These are phyloP conservation scores for Zaprionus bogoriensis DNA, from an alignment of 2,888 invertebrate genomes.

Conservation along the genomic window DNA sequence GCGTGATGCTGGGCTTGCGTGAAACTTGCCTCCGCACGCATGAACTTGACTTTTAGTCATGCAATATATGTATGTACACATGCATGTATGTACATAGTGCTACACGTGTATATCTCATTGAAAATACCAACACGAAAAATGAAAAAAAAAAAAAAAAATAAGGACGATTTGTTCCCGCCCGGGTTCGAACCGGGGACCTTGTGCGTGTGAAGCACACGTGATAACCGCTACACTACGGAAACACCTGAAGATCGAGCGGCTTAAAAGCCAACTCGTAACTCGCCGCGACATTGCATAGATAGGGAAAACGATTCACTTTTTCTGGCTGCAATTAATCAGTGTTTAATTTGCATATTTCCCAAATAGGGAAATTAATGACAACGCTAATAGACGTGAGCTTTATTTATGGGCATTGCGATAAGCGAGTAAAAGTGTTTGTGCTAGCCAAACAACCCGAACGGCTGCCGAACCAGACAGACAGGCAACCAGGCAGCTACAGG, in stretches of 20 bases:
- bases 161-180: slow-evolving; percentile 76
- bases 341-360: slow-evolving; percentile 64
- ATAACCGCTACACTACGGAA: slow-evolving; percentile 83
- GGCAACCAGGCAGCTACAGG: neutral
- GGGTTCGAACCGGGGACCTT: slow-evolving; percentile 83
- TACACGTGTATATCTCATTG: slow-evolving; percentile 34
- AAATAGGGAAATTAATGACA: slow-evolving; percentile 57
- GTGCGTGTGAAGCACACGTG: slow-evolving; percentile 82
- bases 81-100: slow-evolving; percentile 3
- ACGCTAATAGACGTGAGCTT: slow-evolving; percentile 52
- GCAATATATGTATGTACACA: neutral
- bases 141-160: neutral
- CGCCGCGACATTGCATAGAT: slow-evolving; percentile 20
- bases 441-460: slow-evolving; percentile 10
- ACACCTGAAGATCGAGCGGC: slow-evolving; percentile 44
- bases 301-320: slow-evolving; percentile 57
- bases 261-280: slow-evolving; percentile 22
- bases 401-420: slow-evolving; percentile 68
- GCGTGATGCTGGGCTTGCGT: slow-evolving; percentile 19
- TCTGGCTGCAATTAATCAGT: slow-evolving; percentile 54
- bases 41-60: slow-evolving; percentile 37
- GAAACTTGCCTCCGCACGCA: slow-evolving; percentile 35
- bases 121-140: neutral
- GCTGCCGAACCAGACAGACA: slow-evolving; percentile 1
- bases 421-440: slow-evolving; percentile 68